These are phyloP conservation scores for Halcyon badia DNA, from an alignment of 2,797 vertebrate species.

Conservation along the genomic window DNA sequence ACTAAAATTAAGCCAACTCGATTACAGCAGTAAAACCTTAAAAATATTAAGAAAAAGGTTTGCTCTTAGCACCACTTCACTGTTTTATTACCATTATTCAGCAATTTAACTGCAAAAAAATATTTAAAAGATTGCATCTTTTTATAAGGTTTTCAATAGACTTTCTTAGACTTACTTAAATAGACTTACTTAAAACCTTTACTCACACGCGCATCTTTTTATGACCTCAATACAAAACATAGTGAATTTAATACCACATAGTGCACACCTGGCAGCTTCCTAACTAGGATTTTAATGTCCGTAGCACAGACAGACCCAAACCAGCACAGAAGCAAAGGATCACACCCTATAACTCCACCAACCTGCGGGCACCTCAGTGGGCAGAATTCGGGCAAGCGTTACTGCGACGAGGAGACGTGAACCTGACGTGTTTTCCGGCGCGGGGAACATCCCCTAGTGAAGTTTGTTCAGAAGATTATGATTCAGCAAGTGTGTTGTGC, in stretches of 20 bases:
- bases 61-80: background rate
- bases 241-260: background rate
- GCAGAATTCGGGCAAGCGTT: background rate
- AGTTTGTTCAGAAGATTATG: background rate
- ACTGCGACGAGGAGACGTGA: accelerated
- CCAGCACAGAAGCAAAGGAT: background rate
- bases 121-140: background rate
- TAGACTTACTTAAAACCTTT: background rate
- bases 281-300: background rate
- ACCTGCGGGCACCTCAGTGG: background rate
- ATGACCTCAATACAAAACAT: background rate
- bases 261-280: background rate
- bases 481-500: background rate
- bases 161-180: no score
- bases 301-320: background rate
- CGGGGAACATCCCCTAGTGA: background rate
- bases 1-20: background rate
- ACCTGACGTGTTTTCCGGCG: background rate
- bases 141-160: background rate
- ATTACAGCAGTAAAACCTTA: background rate
- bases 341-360: background rate
- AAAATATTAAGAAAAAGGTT: background rate
- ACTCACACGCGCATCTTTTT: background rate
- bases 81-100: background rate
- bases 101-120: background rate